Conservation (phyloP, 2,113 vertebrate genomes). For the Elaphurus davidianus region DNA sequence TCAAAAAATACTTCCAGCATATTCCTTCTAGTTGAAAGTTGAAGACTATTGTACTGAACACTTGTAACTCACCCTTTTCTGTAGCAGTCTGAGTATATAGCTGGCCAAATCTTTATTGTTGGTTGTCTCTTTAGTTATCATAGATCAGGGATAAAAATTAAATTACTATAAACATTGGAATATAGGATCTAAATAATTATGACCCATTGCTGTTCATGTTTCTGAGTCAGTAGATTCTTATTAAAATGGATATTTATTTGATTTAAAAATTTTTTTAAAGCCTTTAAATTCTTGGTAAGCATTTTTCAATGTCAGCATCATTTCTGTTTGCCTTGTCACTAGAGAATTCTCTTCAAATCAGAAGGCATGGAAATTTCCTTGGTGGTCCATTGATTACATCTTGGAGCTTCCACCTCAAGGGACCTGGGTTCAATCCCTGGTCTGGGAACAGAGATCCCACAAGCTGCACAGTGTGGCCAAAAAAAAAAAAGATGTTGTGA, state of each 20-base stretch:
- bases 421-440: background rate
- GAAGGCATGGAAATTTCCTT: background rate
- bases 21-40: background rate
- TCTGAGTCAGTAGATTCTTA: background rate
- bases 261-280: background rate
- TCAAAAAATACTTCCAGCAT: background rate
- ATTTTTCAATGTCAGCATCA: background rate
- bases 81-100: background rate
- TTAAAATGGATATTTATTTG: background rate
- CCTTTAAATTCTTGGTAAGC: background rate
- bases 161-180: background rate
- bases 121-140: background rate
- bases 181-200: background rate
- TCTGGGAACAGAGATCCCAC: background rate
- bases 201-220: background rate
- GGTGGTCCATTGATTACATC: background rate
- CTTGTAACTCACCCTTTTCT: background rate
- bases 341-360: constrained; percentile 26
- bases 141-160: background rate
- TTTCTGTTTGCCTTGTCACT: background rate
- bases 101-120: background rate
- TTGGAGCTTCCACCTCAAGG: background rate
- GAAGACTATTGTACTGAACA: background rate
- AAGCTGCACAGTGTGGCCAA: background rate
- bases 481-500: background rate